Evolutionary conservation across 2,888 invertebrate species (phyloP), one percentile per base, ranked within the genome.

Genomic region (Brachyopa scutellaris): DNA sequence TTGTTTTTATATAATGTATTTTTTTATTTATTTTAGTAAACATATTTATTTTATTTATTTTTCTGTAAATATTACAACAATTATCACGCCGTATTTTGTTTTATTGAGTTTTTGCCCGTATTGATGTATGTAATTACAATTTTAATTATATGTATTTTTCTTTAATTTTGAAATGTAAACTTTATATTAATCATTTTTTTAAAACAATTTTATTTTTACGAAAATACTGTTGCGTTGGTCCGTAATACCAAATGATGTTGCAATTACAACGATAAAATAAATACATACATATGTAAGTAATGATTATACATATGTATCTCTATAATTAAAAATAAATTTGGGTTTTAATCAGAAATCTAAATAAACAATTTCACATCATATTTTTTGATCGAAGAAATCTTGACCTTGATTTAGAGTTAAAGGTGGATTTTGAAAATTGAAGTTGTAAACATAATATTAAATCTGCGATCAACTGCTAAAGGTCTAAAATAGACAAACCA

Each of bases 1-100:
- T 26, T 26, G n/a, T 45, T 57, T 38, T 13, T 70, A n/a, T n/a
- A n/a, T n/a, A n/a, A n/a, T n/a, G n/a, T n/a, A 17, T 40, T 59
- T 49, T 8, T 21, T 13, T 29, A 31, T 36, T 13, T 51, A 26
- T 67, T 53, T 21, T 36, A 69, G 49, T 55, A 61, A 79, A 73
- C 67, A 55, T 59, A 31, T 66, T 51, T 23, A 36, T 21, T 51
- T 19, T 33, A 11, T 55, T 49, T 19, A 31, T 11, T 26, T 26
- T 49, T 74, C 33, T 77, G 66, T 77, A 77, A 66, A 82, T 82
- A 61, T 77, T 77, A 83, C 83, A 83, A 78, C 78, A 83, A 78
- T 73, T 83, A 78, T 83, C 83, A 78, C 83, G 78, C 57, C 66
- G 42, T 57, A 70, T 19, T 67, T 70, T 66, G n/a, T 64, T 70